phyloP scores from a whole-genome alignment of 2,113 vertebrate genomes.

The Sylvilagus bachmani region DNA sequence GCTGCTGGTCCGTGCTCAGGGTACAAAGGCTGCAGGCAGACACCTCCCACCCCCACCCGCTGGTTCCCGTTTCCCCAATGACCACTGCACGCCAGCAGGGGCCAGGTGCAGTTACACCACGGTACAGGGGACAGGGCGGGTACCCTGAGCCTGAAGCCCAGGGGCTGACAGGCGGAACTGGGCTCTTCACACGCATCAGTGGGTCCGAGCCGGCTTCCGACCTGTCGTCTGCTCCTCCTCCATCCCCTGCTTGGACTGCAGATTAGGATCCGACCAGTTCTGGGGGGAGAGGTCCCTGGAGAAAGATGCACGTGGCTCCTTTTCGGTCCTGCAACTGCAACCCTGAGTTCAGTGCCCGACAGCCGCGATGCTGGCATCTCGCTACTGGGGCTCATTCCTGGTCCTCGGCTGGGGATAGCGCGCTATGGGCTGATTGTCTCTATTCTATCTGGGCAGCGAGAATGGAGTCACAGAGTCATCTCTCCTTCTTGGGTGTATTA shows the following conservation, averaged over 20 bases:
- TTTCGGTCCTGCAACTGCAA: fast-evolving
- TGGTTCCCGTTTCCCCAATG: neutral
- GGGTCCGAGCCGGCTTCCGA: neutral
- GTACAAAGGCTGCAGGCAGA: neutral
- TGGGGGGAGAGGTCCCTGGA: neutral
- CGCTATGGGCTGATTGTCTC: neutral
- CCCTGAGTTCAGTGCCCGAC: neutral
- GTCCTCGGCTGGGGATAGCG: neutral
- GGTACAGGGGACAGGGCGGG: neutral
- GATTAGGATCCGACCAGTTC: neutral
- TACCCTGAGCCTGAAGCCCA: neutral
- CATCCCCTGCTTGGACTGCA: neutral
- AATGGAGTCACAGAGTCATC: neutral
- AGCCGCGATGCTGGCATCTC: neutral
- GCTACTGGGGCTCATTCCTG: too few relatives aligned
- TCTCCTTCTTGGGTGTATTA: neutral
- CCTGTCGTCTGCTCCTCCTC: neutral
- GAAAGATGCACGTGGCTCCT: neutral
- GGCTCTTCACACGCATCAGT: neutral
- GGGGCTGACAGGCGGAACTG: too few relatives aligned
- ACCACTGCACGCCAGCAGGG: neutral
- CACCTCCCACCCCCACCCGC: fast-evolving
- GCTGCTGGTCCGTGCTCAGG: neutral
- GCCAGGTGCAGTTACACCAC: fast-evolving
- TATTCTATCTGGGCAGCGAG: neutral